phyloP scores from a whole-genome alignment of 2,797 vertebrate genomes.

The Sebastiscus albofasciatus region DNA sequence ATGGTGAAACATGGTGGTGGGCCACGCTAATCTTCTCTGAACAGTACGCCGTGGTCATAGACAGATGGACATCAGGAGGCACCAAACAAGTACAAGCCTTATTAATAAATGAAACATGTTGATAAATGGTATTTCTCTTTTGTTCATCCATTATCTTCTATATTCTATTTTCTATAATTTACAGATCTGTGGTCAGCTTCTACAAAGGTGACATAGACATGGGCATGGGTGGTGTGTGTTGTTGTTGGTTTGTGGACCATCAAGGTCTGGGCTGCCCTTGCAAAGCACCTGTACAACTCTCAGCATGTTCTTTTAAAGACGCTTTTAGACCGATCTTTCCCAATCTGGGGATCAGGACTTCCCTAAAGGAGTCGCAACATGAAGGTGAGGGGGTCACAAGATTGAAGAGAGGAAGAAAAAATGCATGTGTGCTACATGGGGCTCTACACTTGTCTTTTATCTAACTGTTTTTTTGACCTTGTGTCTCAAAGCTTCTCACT shows the following conservation, averaged over 20 bases:
- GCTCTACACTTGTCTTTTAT: not conserved
- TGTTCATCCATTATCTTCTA: too few species aligned
- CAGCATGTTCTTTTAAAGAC: not conserved
- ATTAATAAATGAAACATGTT: too few species aligned
- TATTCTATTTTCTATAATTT: not conserved
- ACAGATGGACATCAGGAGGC: too few species aligned
- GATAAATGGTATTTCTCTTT: too few species aligned
- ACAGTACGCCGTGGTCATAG: too few species aligned
- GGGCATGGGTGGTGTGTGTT: not conserved
- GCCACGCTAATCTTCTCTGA: too few species aligned
- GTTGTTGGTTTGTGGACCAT: not conserved
- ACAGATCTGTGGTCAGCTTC: not conserved
- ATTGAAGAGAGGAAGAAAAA: not conserved
- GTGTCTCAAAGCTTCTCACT: not conserved
- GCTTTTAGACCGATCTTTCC: not conserved
- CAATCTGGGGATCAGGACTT: not conserved
- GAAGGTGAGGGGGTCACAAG: not conserved
- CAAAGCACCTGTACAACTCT: not conserved
- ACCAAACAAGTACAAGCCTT: too few species aligned
- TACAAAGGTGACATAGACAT: not conserved
- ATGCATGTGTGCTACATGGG: not conserved
- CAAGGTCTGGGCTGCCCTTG: not conserved
- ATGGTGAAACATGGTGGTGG: not conserved
- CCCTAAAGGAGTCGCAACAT: not conserved
- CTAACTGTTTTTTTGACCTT: not conserved